phyloP scores from a whole-genome alignment of 1,140 invertebrate genomes.

The Arion vulgaris region DNA sequence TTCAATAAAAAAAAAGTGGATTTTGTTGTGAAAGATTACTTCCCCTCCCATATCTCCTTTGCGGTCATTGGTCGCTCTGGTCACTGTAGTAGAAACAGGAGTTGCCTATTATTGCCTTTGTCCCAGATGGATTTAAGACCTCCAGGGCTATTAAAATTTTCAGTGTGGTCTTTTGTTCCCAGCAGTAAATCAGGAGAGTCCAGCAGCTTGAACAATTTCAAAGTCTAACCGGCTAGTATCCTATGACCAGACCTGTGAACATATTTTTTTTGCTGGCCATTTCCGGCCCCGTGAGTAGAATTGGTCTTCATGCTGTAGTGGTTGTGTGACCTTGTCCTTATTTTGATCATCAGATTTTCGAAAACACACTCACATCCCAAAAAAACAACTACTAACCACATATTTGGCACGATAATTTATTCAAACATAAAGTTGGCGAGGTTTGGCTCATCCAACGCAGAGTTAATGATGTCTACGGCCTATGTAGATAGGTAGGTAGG shows the following conservation, averaged over 20 bases:
- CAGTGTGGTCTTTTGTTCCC: neutral
- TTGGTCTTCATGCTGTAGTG: neutral
- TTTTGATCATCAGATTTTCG: too few species aligned
- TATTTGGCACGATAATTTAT: too few species aligned
- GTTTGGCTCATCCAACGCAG: too few species aligned
- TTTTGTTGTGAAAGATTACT: neutral
- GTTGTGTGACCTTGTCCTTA: neutral
- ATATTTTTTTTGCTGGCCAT: neutral
- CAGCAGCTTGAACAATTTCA: neutral
- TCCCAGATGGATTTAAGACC: neutral
- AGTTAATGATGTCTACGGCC: too few species aligned
- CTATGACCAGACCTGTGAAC: neutral
- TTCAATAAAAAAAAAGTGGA: neutral
- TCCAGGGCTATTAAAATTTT: conserved; percentile 2
- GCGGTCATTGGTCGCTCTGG: conserved; percentile 4
- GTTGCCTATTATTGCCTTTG: conserved; percentile 14
- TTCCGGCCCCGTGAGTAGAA: neutral
- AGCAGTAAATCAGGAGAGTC: neutral
- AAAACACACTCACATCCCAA: too few species aligned
- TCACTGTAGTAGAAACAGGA: conserved; percentile 6
- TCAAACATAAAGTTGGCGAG: too few species aligned
- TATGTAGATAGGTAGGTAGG: too few species aligned
- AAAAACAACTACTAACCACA: too few species aligned
- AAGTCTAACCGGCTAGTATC: neutral
- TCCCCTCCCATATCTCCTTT: neutral